Percentiles rank a stretch among this genome's conserved stretches.
Evolutionary conservation across 2,888 invertebrate genomes (phyloP).

Genomic region (Spilosoma lubricipeda): DNA sequence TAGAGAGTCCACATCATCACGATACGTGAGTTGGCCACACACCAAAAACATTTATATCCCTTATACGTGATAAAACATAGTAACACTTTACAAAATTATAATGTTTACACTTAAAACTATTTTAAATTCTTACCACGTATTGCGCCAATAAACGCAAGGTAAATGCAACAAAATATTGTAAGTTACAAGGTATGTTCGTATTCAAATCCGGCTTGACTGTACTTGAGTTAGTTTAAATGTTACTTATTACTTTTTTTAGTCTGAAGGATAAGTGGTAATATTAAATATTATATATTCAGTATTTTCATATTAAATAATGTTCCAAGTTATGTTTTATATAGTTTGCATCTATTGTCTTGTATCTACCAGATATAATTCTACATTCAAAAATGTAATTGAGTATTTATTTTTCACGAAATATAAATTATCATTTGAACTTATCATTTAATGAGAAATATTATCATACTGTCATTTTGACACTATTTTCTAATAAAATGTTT

Average conservation of each 20-base stretch:
- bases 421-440: no score
- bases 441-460: no score
- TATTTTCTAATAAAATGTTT: not conserved
- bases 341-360: not conserved
- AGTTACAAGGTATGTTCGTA: not conserved
- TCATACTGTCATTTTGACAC: not conserved
- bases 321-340: not conserved
- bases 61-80: conserved; percentile 53
- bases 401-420: not conserved
- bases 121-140: conserved; percentile 39
- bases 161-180: conserved; percentile 17
- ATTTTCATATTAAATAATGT: not conserved
- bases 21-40: conserved; percentile 75
- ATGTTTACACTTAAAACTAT: conserved; percentile 40
- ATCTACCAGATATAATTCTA: not conserved
- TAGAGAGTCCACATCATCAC: conserved; percentile 59
- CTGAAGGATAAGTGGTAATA: not conserved
- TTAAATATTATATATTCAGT: no score
- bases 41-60: conserved; percentile 70
- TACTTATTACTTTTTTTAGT: not conserved
- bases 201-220: not conserved
- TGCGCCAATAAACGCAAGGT: not conserved
- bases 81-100: conserved; percentile 46
- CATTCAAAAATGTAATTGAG: not conserved
- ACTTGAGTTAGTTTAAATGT: not conserved